Evolutionary conservation across 2,113 vertebrate species (phyloP), one percentile per base, ranked within the genome.

Genomic region (Chloebia gouldiae): DNA sequence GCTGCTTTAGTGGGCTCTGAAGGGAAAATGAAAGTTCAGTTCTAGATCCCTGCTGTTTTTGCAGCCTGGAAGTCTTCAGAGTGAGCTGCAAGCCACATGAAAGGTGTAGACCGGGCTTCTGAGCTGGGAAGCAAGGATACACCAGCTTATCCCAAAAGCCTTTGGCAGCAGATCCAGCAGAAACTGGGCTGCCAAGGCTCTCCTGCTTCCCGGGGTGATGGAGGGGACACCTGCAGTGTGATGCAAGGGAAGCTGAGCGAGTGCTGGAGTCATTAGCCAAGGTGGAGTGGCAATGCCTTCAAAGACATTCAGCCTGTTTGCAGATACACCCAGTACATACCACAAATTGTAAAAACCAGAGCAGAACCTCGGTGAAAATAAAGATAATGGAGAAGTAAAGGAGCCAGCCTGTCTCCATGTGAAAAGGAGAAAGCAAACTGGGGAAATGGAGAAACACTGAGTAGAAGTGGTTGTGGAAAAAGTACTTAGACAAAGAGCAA

Each of bases 11-110:
- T 13, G 69, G 30, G 80, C 37, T 81, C n/a, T 39, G 47, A 54
- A 47, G n/a, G 56, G 60, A 57, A 42, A 39, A 30, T 5, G 10
- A 49, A 60, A 33, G 2, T 33, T 91, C 33, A 2, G 17, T 7
- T 25, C 44, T 31, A 31, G 40, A 22, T 17, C 0, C 0, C 23
- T 12, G 39, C 22, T 69, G 30, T 6, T 2, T 20, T 30, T 27
- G 3, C 13, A 73, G 65, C 33, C 21, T 73, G 50, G 2, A 79
- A 79, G 21, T 17, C 83, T 88, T 65, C 45, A 33, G 40, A 51
- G 24, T 3, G n/a, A 22, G 28, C 15, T 37, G 30, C 39, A 27
- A 60, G 66, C 6, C 39, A 8, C 19, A 16, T n/a, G 25, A 59
- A 35, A 39, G 18, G 13, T 23, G 27, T 4, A 28, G 50, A 17